These are phyloP conservation scores for Clunio marinus DNA, from an alignment of 2,888 invertebrate genomes.

Conservation along the genomic window DNA sequence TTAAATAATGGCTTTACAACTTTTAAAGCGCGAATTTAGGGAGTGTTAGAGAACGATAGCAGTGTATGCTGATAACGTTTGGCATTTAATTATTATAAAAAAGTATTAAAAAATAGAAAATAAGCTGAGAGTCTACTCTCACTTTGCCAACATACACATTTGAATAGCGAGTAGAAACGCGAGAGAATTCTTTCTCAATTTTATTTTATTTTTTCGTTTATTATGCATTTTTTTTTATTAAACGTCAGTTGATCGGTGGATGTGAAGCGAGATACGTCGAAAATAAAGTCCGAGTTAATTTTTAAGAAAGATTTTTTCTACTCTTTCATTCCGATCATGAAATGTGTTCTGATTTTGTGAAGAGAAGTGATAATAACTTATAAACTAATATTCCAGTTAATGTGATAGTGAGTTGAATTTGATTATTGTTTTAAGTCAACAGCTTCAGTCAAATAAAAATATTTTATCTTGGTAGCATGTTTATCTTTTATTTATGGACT, in stretches of 20 bases:
- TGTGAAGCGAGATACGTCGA: constrained; percentile 11
- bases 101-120: too few relatives aligned
- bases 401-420: constrained; percentile 18
- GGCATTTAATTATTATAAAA: too few relatives aligned
- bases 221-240: constrained; percentile 16
- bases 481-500: constrained; percentile 1
- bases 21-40: too few relatives aligned
- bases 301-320: neutral
- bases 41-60: too few relatives aligned
- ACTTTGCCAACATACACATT: constrained; percentile 11
- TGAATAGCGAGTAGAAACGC: neutral
- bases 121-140: too few relatives aligned
- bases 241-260: constrained; percentile 25
- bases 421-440: neutral
- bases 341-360: constrained; percentile 9
- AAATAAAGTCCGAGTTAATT: neutral
- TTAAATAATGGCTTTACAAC: too few relatives aligned
- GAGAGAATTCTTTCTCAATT: neutral
- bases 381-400: neutral
- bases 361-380: neutral
- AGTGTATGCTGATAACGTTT: constrained; percentile 6
- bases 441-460: neutral
- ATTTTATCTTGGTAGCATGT: constrained; percentile 12
- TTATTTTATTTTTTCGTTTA: neutral
- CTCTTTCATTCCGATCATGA: neutral